A percentile compares a stretch with the other conserved stretches of the same genome.
Evolutionary conservation across 1,140 invertebrate genomes (phyloP).

Genomic region (Phymorhynchus buccinoides): DNA sequence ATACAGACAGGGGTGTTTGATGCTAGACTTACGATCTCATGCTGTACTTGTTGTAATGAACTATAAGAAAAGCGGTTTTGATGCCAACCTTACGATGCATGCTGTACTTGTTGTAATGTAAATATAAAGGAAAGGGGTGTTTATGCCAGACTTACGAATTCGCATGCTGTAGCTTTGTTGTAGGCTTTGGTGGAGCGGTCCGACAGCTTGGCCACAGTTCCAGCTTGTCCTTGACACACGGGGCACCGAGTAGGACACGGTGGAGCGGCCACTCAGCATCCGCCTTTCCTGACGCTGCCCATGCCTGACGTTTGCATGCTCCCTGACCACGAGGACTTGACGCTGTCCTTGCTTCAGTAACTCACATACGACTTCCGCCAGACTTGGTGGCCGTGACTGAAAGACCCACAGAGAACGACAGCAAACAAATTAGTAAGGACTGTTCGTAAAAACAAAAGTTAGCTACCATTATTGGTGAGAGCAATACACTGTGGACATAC

Average conservation of each 20-base stretch:
- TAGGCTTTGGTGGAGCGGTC: constrained; percentile 54
- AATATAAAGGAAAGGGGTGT: no score
- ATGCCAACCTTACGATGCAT: no score
- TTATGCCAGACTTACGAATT: no score
- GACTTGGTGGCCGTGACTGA: constrained; percentile 46
- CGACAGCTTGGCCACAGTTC: constrained; percentile 48
- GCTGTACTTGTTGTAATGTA: constrained; percentile 51
- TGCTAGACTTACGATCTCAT: no score
- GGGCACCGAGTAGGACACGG: constrained; percentile 56
- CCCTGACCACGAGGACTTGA: constrained; percentile 48
- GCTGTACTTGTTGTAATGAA: no score
- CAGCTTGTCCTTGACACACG: constrained; percentile 52
- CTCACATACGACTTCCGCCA: constrained; percentile 43
- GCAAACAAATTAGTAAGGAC: no score
- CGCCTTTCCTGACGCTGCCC: constrained; percentile 47
- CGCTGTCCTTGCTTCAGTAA: constrained; percentile 40
- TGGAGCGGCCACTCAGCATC: constrained; percentile 37
- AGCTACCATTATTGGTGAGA: no score
- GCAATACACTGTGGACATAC: no score
- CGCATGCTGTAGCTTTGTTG: no score
- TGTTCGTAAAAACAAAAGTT: no score
- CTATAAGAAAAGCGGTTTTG: no score
- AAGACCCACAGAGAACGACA: neutral
- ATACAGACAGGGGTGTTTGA: no score
- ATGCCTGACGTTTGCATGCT: constrained; percentile 47